A percentile compares a stretch with the other conserved stretches of the same genome.
phyloP scores from a whole-genome alignment of 2,888 invertebrate genomes.

The Miltochrista miniata region DNA sequence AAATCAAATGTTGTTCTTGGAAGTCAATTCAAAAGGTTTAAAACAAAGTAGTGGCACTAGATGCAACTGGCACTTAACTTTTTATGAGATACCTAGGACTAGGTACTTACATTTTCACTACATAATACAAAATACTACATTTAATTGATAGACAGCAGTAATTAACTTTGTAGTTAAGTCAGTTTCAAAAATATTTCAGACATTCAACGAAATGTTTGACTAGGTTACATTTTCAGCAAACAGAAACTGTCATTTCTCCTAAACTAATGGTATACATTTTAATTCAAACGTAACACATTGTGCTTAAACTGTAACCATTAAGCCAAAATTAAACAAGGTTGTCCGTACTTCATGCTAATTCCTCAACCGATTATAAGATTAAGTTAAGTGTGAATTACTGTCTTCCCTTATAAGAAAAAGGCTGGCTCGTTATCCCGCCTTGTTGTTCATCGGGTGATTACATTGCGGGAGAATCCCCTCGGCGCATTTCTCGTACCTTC shows the following conservation, averaged over 20 bases:
- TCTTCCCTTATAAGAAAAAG: constrained; percentile 52
- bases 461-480: constrained; percentile 64
- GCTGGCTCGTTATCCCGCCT: constrained; percentile 64
- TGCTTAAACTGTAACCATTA: constrained; percentile 36
- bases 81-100: too few species aligned
- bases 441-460: constrained; percentile 71
- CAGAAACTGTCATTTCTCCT: neutral
- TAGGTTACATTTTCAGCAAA: too few species aligned
- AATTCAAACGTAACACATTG: constrained; percentile 37
- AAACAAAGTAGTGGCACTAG: too few species aligned
- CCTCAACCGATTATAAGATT: constrained; percentile 59
- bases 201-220: too few species aligned
- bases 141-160: too few species aligned
- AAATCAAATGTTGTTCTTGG: too few species aligned
- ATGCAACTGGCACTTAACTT: too few species aligned
- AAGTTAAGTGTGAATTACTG: constrained; percentile 62
- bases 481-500: constrained; percentile 62
- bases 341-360: constrained; percentile 56
- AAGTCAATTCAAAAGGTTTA: too few species aligned
- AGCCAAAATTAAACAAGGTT: constrained; percentile 46
- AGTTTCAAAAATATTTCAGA: too few species aligned
- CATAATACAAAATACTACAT: too few species aligned
- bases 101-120: too few species aligned
- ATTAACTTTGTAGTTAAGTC: too few species aligned
- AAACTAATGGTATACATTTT: neutral